Evolutionary conservation across 2,113 vertebrate genomes (phyloP).

Genomic region (Anhinga anhinga): DNA sequence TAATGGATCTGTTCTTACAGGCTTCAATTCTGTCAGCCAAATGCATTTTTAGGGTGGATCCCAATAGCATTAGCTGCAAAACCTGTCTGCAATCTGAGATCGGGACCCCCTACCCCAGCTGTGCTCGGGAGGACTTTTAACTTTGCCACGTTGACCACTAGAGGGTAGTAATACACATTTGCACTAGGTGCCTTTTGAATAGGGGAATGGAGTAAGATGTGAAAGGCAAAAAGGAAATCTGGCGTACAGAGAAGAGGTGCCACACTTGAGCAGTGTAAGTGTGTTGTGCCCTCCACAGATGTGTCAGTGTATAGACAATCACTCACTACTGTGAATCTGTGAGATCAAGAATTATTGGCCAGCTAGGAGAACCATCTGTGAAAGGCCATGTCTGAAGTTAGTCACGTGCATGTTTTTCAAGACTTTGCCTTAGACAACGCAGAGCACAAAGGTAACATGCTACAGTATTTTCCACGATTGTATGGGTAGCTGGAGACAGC

Average conservation of each 20-base stretch:
- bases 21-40: neutral
- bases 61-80: neutral
- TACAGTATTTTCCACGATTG: neutral
- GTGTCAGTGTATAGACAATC: neutral
- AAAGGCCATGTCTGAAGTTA: neutral
- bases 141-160: neutral
- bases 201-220: neutral
- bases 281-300: neutral
- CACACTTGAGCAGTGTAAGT: neutral
- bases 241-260: neutral
- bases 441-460: neutral
- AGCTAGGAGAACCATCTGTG: neutral
- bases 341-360: neutral
- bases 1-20: neutral
- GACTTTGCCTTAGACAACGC: neutral
- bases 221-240: neutral
- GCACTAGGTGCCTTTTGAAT: neutral
- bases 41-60: neutral
- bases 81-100: neutral
- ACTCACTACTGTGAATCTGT: neutral
- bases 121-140: accelerated
- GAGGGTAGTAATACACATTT: conserved; percentile 6
- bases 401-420: neutral
- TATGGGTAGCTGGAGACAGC: neutral
- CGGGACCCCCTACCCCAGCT: neutral